Evolutionary conservation across 2,113 vertebrate genomes (phyloP).

Genomic region (Ptilorrhoa leucosticta): DNA sequence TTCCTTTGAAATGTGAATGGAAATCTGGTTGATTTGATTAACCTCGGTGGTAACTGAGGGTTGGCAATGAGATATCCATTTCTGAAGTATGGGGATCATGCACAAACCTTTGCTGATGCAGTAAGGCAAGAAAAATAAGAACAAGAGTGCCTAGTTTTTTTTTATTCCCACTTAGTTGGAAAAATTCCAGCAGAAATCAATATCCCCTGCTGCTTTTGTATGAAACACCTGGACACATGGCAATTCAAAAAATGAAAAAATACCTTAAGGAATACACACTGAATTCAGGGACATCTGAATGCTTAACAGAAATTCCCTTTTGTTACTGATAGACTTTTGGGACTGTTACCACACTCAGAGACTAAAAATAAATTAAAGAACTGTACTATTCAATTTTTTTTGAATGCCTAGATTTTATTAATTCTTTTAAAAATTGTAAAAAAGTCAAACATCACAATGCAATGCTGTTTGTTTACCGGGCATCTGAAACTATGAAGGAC

Average conservation of each 20-base stretch:
- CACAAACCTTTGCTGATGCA: not conserved
- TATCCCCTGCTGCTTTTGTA: not conserved
- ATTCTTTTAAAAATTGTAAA: not conserved
- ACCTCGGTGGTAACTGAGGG: not conserved
- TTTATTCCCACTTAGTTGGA: not conserved
- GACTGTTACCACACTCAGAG: not conserved
- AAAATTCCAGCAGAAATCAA: not conserved
- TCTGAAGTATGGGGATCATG: not conserved
- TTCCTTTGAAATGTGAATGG: not conserved
- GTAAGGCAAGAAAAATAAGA: not conserved
- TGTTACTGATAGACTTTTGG: not conserved
- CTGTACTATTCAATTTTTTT: not conserved
- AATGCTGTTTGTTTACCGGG: not conserved
- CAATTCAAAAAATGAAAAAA: not conserved
- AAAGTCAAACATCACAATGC: not conserved
- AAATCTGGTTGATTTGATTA: not conserved
- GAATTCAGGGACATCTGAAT: not conserved
- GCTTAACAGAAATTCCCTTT: not conserved
- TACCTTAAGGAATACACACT: not conserved
- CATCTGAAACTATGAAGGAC: not conserved
- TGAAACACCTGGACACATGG: not conserved
- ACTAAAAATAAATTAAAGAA: not conserved
- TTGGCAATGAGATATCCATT: not conserved
- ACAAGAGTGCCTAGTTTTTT: not conserved
- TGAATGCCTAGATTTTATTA: not conserved